Base-by-base conservation (phyloP, 2,888 invertebrate genomes). In the Diplazon laetatorius region DNA sequence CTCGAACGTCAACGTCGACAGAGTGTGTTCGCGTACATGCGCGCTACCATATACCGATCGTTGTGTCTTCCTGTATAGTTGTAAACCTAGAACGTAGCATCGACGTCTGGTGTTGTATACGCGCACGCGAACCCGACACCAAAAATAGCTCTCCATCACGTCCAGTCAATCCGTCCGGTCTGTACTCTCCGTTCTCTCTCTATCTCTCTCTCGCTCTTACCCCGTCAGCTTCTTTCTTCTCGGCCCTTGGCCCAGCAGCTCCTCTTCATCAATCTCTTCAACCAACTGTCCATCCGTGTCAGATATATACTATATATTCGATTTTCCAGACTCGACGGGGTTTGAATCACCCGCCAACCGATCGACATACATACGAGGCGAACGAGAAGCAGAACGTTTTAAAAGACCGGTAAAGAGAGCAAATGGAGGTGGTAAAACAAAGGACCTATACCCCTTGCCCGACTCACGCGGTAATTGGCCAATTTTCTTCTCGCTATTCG, bases 401-500 rank as follows among this genome's bases (percentile, higher is more conserved):
- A 69, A 70, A 66, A 71, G 69, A 57, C 68, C 55, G 44, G 42
- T 35, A 12, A 30, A 60, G 52, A 37, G 42, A 37, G 42, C 44
- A 63, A 57, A 50, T 18, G 22, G 70, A 81, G 77, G 77, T 78
- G 77, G 78, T 83, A 81, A 84, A 82, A 85, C 82, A 82, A 86
- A 85, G 77, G 77, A 81, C 63, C 76, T 42, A 66, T 75, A 80
- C 76, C 83, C 76, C 84, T 80, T 78, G 83, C 79, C 78, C 48
- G 78, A 69, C 80, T 82, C 72, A 79, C 70, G 71, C 78, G 79
- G 82, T 85, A 85, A 84, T 86, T 85, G 86, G 68, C 83, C 80
- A 81, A 83, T 81, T 84, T 80, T 77, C 69, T 77, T 74, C 39
- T 79, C 66, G 60, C 76, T 82, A n/a, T n/a, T 62, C 57, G 55